These are phyloP conservation scores for Popillia japonica DNA, from an alignment of 1,140 invertebrate species.

Conservation along the genomic window DNA sequence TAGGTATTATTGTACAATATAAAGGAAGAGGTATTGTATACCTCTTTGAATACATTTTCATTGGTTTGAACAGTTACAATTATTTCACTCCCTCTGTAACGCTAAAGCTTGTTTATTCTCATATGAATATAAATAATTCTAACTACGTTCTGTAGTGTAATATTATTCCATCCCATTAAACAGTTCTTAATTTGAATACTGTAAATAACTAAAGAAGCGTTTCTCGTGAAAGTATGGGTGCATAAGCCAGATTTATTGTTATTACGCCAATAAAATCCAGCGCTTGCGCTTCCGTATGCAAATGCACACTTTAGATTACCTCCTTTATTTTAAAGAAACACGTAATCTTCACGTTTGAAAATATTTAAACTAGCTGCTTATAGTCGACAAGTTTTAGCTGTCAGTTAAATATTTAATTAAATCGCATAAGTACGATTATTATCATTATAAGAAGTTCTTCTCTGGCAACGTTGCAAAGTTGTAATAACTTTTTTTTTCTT, in stretches of 20 bases:
- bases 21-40: no score
- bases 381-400: not conserved
- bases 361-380: not conserved
- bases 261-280: slow-evolving; percentile 10
- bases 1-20: no score
- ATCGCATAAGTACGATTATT: no score
- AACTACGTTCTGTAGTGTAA: not conserved
- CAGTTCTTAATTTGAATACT: not conserved
- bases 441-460: no score
- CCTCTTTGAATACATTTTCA: no score
- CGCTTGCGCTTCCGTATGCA: not conserved
- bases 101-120: not conserved
- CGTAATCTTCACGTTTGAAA: not conserved
- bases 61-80: no score
- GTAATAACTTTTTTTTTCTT: no score
- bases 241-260: slow-evolving; percentile 18
- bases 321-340: not conserved
- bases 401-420: no score
- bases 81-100: no score
- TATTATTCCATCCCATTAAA: not conserved
- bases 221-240: not conserved
- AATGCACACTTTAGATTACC: not conserved
- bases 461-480: no score
- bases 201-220: not conserved
- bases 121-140: not conserved